These are phyloP conservation scores for Heliconius hermathena DNA, from an alignment of 1,140 invertebrate species.

Conservation along the genomic window DNA sequence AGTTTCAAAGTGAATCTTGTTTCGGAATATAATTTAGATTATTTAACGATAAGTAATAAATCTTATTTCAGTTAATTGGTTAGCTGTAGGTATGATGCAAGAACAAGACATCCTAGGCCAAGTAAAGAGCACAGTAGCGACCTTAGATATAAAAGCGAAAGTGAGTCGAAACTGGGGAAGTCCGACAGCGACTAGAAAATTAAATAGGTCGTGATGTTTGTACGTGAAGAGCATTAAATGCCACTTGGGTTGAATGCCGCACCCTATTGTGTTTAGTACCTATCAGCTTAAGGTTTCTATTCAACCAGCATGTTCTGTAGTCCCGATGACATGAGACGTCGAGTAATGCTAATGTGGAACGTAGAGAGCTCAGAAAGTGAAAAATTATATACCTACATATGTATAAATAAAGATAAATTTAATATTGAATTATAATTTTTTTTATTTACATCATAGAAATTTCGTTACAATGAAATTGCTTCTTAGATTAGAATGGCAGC, in stretches of 20 bases:
- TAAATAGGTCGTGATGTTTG: conserved; percentile 54
- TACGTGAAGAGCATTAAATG: conserved; percentile 49
- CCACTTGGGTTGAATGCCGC: conserved; percentile 28
- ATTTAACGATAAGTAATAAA: conserved; percentile 23
- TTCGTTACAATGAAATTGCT: background rate
- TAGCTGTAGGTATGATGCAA: conserved; percentile 16
- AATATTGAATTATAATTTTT: background rate
- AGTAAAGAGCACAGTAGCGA: conserved; percentile 34
- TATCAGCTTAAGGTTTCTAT: background rate
- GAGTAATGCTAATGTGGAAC: background rate
- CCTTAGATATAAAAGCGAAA: conserved; percentile 52
- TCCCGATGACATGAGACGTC: background rate
- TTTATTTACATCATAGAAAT: background rate
- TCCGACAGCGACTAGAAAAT: conserved; percentile 54
- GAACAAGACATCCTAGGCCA: conserved; percentile 22
- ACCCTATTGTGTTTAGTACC: background rate
- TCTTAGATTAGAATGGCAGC: background rate
- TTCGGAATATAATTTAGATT: conserved; percentile 21
- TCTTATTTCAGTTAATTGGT: conserved; percentile 23
- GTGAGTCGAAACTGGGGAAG: conserved; percentile 50
- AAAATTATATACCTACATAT: background rate
- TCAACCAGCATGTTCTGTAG: background rate
- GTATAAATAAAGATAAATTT: background rate
- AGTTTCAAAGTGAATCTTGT: conserved; percentile 17
- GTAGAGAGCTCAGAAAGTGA: conserved; percentile 1